Evolutionary conservation across 2,888 invertebrate genomes (phyloP), one percentile per base, ranked within the genome.

Genomic region (Choreutis nemorana): DNA sequence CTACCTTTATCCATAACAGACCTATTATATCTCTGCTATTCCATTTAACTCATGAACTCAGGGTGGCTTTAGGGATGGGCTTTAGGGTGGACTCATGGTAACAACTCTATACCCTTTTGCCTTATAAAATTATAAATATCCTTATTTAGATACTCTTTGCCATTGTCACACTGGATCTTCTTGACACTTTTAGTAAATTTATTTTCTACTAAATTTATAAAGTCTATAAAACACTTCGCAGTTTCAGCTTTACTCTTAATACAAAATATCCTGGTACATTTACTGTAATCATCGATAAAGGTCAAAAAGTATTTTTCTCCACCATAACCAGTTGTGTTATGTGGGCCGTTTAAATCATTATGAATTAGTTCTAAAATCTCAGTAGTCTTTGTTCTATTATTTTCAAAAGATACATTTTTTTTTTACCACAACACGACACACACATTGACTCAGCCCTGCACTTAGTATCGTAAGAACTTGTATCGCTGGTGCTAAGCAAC

Each of bases 21-120:
- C 15, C 42, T 39, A 33, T 46, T 48, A 29, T 42, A 48, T 31
- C 44, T 41, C 44, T 2, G 43, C 44, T 28, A 33, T 34, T 26
- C 46, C 45, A 39, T 50, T 50, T 34, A 49, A 33, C 36, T 50
- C 42, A 36, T 48, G 45, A 3, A 41, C 39, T 23, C 45, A 49
- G 7, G 47, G 32, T 32, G 47, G 44, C 37, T n/a, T n/a, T n/a
- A n/a, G n/a, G n/a, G n/a, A n/a, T n/a, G n/a, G n/a, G n/a, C n/a
- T n/a, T n/a, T n/a, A n/a, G n/a, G n/a, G n/a, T n/a, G n/a, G n/a
- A n/a, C n/a, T n/a, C 45, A 44, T 21, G 48, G 36, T 31, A 31
- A 29, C 29, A 48, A 32, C 24, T 32, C 20, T 31, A 48, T 46
- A 14, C 45, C 48, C 22, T 44, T 44, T 16, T 45, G 22, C 14